These are phyloP conservation scores for Lontra canadensis DNA, from an alignment of 2,113 vertebrate species.

Conservation along the genomic window DNA sequence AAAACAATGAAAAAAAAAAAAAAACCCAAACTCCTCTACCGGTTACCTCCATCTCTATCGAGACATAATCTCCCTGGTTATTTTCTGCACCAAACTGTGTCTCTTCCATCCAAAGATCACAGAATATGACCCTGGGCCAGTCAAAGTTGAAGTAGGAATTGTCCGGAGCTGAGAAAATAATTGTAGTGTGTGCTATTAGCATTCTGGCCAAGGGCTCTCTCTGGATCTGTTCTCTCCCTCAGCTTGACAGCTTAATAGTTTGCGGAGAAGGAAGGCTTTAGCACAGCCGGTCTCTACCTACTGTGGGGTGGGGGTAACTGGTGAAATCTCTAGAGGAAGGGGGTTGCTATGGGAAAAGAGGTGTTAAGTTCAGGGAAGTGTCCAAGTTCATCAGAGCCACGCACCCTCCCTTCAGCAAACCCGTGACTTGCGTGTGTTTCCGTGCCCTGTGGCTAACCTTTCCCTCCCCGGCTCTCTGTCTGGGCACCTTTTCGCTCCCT, in stretches of 20 bases:
- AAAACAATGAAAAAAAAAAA: neutral
- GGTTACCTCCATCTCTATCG: constrained; percentile 37
- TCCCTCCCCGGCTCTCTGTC: neutral
- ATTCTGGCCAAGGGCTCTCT: constrained; percentile 44
- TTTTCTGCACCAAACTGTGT: constrained; percentile 65
- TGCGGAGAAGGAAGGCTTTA: constrained; percentile 55
- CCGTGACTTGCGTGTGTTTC: neutral
- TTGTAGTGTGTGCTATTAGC: constrained; percentile 67
- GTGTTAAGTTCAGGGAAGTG: constrained; percentile 43
- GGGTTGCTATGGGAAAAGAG: neutral
- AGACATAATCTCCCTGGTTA: constrained; percentile 58
- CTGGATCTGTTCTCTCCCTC: constrained; percentile 65
- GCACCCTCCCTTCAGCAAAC: neutral
- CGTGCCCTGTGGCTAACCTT: neutral
- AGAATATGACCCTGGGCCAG: constrained; percentile 63
- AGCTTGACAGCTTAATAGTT: constrained; percentile 76
- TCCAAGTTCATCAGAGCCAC: neutral
- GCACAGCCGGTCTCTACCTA: constrained; percentile 16
- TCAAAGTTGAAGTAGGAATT: constrained; percentile 67
- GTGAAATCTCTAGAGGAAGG: constrained; percentile 17
- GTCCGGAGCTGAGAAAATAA: constrained; percentile 76
- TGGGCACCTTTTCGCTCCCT: neutral
- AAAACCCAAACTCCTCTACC: neutral
- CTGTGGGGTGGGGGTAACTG: neutral
- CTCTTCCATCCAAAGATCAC: constrained; percentile 70